Conservation (phyloP, 2,797 vertebrate genomes). For the Artibeus jamaicensis region DNA sequence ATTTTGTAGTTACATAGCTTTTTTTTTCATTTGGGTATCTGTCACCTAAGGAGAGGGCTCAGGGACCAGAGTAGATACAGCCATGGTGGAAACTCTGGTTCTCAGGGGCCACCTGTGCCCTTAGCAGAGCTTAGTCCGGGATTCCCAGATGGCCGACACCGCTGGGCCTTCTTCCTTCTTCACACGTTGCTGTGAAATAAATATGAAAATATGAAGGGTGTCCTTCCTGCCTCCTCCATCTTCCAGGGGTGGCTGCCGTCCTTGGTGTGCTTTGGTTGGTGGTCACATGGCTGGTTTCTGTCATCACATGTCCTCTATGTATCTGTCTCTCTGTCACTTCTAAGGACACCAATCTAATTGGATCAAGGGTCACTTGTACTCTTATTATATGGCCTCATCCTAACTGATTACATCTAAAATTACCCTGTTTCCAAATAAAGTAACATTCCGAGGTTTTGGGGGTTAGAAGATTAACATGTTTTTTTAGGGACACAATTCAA, state of each 20-base stretch:
- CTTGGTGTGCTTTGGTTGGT: accelerated
- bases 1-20: neutral
- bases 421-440: too few relatives aligned
- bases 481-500: neutral
- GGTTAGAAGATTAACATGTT: neutral
- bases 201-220: neutral
- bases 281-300: accelerated
- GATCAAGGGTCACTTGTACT: neutral
- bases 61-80: neutral
- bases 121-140: neutral
- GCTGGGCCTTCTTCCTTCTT: neutral
- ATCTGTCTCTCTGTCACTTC: neutral
- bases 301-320: accelerated
- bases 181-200: neutral
- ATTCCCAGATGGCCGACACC: neutral
- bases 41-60: neutral
- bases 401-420: too few relatives aligned
- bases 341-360: neutral
- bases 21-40: neutral
- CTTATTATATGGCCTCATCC: neutral
- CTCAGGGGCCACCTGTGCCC: neutral
- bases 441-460: too few relatives aligned
- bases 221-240: neutral
- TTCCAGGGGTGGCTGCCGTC: too few relatives aligned
- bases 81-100: neutral